These are phyloP conservation scores for Amphimedon queenslandica DNA, from an alignment of 37 sponge, comb jelly and placozoan species.

Conservation along the genomic window DNA sequence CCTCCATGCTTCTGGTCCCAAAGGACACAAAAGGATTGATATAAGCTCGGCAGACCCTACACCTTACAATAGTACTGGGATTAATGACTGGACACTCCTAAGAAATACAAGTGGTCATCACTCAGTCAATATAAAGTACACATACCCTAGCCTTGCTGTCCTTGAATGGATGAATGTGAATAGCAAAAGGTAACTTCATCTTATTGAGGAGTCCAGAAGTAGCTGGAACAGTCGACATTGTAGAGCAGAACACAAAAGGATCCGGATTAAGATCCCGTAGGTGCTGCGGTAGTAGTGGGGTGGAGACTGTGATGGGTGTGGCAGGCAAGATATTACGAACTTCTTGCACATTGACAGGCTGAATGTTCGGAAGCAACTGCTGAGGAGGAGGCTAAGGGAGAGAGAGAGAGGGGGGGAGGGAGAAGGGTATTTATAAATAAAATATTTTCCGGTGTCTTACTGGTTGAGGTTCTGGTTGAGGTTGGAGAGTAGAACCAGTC, in stretches of 20 bases:
- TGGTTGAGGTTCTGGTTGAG: too few relatives aligned
- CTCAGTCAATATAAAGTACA: neutral
- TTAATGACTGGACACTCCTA: conserved; percentile 75
- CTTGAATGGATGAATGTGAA: conserved; percentile 93
- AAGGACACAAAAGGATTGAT: conserved; percentile 92
- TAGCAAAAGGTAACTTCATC: conserved; percentile 85
- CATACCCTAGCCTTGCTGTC: conserved; percentile 50
- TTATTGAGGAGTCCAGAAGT: conserved; percentile 76
- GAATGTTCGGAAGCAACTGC: conserved; percentile 50
- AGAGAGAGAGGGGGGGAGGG: too few relatives aligned
- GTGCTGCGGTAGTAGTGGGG: conserved; percentile 32
- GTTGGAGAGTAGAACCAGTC: too few relatives aligned
- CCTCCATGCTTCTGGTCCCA: conserved; percentile 79
- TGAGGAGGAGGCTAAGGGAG: too few relatives aligned
- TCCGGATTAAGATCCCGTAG: conserved; percentile 27
- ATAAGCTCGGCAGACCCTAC: conserved; percentile 91
- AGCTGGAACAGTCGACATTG: conserved; percentile 82
- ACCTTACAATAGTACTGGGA: conserved; percentile 69
- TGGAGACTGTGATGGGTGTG: conserved; percentile 28
- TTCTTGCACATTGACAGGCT: conserved; percentile 76
- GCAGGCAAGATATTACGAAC: conserved; percentile 61
- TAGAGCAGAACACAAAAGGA: conserved; percentile 76
- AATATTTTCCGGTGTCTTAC: too few relatives aligned
- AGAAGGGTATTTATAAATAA: too few relatives aligned
- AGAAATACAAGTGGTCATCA: neutral